These are phyloP conservation scores for Drosophila incognita DNA, from an alignment of 2,888 invertebrate species.

Conservation along the genomic window DNA sequence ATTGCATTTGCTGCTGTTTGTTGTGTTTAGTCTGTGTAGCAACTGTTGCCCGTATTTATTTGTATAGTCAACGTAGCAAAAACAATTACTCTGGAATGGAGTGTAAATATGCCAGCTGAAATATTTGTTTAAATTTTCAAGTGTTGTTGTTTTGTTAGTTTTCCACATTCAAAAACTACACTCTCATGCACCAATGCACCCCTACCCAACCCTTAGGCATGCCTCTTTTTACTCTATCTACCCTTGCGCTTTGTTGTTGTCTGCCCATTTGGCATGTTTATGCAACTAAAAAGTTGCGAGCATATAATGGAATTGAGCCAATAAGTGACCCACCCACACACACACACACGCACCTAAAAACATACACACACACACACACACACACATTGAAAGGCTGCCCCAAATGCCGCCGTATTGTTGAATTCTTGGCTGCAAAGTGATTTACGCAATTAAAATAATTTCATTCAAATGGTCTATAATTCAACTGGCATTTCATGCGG, in stretches of 20 bases:
- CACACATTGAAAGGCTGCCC: conserved; percentile 19
- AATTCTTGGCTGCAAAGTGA: conserved; percentile 73
- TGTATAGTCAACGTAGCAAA: conserved; percentile 63
- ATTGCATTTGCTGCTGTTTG: neutral
- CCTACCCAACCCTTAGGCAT: neutral
- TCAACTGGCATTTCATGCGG: conserved; percentile 73
- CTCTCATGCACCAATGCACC: conserved; percentile 3
- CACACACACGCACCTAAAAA: conserved; percentile 9
- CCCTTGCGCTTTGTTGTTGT: conserved; percentile 11
- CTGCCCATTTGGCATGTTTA: conserved; percentile 30
- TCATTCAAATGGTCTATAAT: conserved; percentile 79
- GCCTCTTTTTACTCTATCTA: neutral
- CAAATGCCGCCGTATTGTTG: conserved; percentile 71
- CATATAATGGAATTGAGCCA: conserved; percentile 71
- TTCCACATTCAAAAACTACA: conserved; percentile 32
- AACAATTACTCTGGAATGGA: conserved; percentile 72
- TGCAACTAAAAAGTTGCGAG: conserved; percentile 49
- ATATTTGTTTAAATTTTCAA: conserved; percentile 66
- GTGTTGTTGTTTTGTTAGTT: conserved; percentile 51
- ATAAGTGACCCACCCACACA: conserved; percentile 59
- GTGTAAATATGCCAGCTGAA: conserved; percentile 75
- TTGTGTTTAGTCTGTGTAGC: conserved; percentile 24
- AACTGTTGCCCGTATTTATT: conserved; percentile 66
- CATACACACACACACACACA: neutral
- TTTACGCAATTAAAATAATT: conserved; percentile 81